phyloP scores from a whole-genome alignment of 2,113 vertebrate species.

The Phylloscopus trochilus region DNA sequence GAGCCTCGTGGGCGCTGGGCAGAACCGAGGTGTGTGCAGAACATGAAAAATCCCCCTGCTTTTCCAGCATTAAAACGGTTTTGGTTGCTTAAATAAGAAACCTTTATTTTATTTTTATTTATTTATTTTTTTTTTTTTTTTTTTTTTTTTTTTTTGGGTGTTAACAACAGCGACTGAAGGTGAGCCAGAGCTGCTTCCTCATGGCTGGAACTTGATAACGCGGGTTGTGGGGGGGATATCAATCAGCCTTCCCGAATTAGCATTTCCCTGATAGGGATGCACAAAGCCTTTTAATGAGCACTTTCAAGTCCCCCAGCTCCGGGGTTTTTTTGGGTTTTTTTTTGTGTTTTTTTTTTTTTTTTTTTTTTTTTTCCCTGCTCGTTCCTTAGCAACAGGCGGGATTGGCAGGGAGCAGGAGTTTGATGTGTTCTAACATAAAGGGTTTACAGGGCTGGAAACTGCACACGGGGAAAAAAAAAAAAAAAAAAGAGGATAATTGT shows the following conservation, averaged over 20 bases:
- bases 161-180: conserved; percentile 32
- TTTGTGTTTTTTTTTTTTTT: no score
- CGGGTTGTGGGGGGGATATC: conserved; percentile 40
- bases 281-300: conserved; percentile 74
- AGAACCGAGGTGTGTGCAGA: background rate
- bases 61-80: conserved; percentile 20
- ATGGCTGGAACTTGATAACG: conserved; percentile 54
- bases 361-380: conserved; percentile 16
- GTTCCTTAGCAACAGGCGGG: conserved; percentile 76
- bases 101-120: background rate
- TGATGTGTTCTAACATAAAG: conserved; percentile 65
- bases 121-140: background rate
- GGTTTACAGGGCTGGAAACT: conserved; percentile 59
- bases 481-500: conserved; percentile 69
- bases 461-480: background rate
- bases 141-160: background rate
- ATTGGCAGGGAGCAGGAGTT: conserved; percentile 69
- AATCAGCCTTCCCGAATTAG: conserved; percentile 68
- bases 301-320: conserved; percentile 63
- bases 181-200: conserved; percentile 36
- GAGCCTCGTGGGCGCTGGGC: background rate
- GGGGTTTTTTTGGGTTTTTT: conserved; percentile 19
- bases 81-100: conserved; percentile 67
- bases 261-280: conserved; percentile 69
- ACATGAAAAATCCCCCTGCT: background rate